Conservation (phyloP, 2,113 vertebrate species). For the Eurystomus gularis region DNA sequence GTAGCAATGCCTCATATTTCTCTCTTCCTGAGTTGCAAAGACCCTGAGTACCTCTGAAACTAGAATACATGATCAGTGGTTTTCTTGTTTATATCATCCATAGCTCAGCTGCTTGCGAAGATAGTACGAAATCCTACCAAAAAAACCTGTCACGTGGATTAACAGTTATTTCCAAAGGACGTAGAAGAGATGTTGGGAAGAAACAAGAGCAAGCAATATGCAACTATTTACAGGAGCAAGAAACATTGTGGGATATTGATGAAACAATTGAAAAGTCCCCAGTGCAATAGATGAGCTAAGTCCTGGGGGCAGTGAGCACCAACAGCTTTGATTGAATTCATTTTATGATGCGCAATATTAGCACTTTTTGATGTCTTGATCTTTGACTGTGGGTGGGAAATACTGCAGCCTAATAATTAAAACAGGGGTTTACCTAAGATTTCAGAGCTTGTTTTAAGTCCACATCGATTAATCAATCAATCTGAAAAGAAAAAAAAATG, state of each 20-base stretch:
- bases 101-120: background rate
- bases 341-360: background rate
- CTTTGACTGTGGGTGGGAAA: background rate
- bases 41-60: background rate
- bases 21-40: background rate
- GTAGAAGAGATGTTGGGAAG: background rate
- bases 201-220: background rate
- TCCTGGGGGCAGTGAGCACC: background rate
- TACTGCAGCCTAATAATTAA: background rate
- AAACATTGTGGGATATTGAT: background rate
- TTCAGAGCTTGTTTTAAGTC: background rate
- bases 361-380: background rate
- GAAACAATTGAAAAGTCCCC: background rate
- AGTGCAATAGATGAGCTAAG: background rate
- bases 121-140: background rate
- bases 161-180: background rate
- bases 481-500: background rate
- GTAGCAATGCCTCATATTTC: background rate
- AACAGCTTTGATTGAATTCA: background rate
- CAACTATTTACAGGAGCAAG: background rate
- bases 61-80: rapidly evolving
- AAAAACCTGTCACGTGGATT: background rate
- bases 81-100: background rate
- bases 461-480: background rate
- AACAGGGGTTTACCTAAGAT: background rate